These are phyloP conservation scores for Pantala flavescens DNA, from an alignment of 1,140 invertebrate species.

Conservation along the genomic window DNA sequence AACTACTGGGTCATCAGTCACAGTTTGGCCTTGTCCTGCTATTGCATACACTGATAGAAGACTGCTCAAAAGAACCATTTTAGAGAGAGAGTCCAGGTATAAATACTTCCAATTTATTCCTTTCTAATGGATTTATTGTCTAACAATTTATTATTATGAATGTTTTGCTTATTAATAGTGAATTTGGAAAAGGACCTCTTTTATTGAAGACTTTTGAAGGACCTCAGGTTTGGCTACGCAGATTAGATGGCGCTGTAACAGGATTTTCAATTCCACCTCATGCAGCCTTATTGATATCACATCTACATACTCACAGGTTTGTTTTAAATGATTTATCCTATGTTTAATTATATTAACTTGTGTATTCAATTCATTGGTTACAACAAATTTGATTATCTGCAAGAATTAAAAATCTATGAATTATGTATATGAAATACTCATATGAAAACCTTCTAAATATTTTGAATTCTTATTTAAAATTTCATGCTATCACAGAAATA, in stretches of 20 bases:
- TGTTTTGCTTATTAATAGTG: slow-evolving; percentile 37
- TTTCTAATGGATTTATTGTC: neutral
- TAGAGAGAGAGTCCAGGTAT: slow-evolving; percentile 53
- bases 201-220: slow-evolving; percentile 65
- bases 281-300: slow-evolving; percentile 44
- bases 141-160: neutral
- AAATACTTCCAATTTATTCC: slow-evolving; percentile 14
- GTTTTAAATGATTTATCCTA: slow-evolving; percentile 16
- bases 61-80: slow-evolving; percentile 50
- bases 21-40: slow-evolving; percentile 78
- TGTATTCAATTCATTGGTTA: too few relatives aligned
- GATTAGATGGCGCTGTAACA: slow-evolving; percentile 59
- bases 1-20: slow-evolving; percentile 67
- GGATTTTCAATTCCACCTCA: slow-evolving; percentile 54
- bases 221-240: slow-evolving; percentile 60
- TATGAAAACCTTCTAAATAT: too few relatives aligned
- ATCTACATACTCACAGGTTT: slow-evolving; percentile 27
- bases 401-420: too few relatives aligned
- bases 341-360: slow-evolving; percentile 10
- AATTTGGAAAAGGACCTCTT: slow-evolving; percentile 65
- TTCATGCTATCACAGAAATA: too few relatives aligned
- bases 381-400: too few relatives aligned
- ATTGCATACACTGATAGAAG: slow-evolving; percentile 63
- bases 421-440: too few relatives aligned
- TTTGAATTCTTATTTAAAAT: too few relatives aligned